Conservation (phyloP, 2,888 invertebrate species). For the Nomada ferruginata region DNA sequence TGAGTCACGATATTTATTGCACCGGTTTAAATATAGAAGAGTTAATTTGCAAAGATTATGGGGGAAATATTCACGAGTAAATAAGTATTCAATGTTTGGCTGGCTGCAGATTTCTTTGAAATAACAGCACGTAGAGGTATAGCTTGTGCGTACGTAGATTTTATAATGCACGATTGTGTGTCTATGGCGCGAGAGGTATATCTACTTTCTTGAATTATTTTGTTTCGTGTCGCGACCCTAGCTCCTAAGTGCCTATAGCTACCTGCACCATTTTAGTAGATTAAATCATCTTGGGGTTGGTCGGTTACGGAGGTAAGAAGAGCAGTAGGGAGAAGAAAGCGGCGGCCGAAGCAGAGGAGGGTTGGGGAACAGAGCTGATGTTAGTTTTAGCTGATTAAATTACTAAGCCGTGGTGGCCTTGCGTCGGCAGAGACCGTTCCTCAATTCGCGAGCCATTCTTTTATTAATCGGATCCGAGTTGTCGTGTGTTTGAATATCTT, state of each 20-base stretch:
- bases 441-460: slow-evolving; percentile 81
- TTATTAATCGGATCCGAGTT: slow-evolving; percentile 80
- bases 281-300: slow-evolving; percentile 82
- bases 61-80: too few relatives aligned
- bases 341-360: slow-evolving; percentile 65
- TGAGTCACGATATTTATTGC: too few relatives aligned
- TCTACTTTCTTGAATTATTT: slow-evolving; percentile 79
- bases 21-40: too few relatives aligned
- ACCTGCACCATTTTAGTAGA: slow-evolving; percentile 82
- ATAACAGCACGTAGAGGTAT: background rate
- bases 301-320: slow-evolving; percentile 75
- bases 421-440: slow-evolving; percentile 79
- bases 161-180: slow-evolving; percentile 1
- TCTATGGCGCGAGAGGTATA: slow-evolving; percentile 28
- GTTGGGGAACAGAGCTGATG: slow-evolving; percentile 78
- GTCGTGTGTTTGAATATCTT: slow-evolving; percentile 62
- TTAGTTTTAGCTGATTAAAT: slow-evolving; percentile 84
- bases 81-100: too few relatives aligned
- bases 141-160: background rate
- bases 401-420: slow-evolving; percentile 82
- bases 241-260: slow-evolving; percentile 77
- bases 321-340: slow-evolving; percentile 67
- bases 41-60: too few relatives aligned
- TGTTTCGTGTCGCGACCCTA: slow-evolving; percentile 74
- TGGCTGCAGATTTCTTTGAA: background rate